Conservation (phyloP, 2,797 vertebrate genomes). For the Cheirogaleus major region DNA sequence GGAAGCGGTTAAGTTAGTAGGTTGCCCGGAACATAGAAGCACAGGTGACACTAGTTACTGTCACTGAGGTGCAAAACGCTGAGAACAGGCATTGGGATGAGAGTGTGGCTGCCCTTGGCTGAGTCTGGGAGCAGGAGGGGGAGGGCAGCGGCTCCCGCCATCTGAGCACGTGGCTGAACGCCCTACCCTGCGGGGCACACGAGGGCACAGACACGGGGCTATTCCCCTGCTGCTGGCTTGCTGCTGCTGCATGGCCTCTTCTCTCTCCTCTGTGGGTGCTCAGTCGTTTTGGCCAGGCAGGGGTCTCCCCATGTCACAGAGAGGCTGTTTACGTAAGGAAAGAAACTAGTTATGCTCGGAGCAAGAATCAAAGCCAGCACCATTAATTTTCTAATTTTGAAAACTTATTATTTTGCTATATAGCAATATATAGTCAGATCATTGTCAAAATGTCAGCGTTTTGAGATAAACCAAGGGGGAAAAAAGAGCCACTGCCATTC, state of each 20-base stretch:
- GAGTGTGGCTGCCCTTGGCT: too few relatives aligned
- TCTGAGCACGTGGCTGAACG: neutral
- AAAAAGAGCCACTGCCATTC: neutral
- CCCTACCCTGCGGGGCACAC: fast-evolving
- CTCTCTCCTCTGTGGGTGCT: neutral
- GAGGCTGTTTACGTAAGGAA: slow-evolving; percentile 61
- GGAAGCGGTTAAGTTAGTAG: neutral
- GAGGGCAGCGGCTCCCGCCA: too few relatives aligned
- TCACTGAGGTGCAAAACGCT: neutral
- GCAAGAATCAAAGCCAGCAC: slow-evolving; percentile 79
- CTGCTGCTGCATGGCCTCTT: neutral
- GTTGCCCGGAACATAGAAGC: fast-evolving
- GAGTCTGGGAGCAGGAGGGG: neutral
- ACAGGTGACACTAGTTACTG: neutral
- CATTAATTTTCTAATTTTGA: slow-evolving; percentile 68
- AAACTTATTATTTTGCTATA: neutral
- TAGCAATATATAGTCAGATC: neutral
- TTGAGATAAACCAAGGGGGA: neutral
- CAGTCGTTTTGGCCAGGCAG: neutral
- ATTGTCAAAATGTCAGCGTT: neutral
- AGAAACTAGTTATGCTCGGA: slow-evolving; percentile 72
- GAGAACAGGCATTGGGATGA: neutral
- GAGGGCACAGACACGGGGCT: fast-evolving
- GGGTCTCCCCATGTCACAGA: neutral
- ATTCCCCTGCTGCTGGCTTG: fast-evolving